Base-by-base conservation (phyloP, 2,113 vertebrate genomes). In the Alouatta palliata region DNA sequence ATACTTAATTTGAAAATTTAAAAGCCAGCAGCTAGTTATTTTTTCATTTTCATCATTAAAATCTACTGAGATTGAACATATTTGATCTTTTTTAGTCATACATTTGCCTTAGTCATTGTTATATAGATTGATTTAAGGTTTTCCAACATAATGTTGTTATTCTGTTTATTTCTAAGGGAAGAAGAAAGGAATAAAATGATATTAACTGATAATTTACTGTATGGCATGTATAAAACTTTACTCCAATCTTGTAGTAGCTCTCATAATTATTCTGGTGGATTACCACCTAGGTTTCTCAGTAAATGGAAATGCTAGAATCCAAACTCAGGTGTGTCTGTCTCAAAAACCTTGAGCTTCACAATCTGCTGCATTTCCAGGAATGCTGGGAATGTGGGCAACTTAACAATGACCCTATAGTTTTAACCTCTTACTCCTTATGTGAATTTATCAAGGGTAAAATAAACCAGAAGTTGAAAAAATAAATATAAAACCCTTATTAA, bases 11-110 rank as follows among this genome's bases (percentile, higher is more conserved):
- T 86, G 37, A 73, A 92, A 92, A 76, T 14, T 49, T 11, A 52
- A 32, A 82, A 76, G 49, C 30, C 21, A 81, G 5, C 3, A 68
- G 25, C 16, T 37, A 52, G 5, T 58, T 47, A 43, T 54, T 71
- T 95, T 92, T 81, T 85, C 91, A n/a, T 68, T 56, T 80, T 94
- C 27, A n/a, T 54, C 12, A 47, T 73, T 54, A 76, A 96, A 70
- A 40, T 0, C 37, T 47, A 84, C 14, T 12, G 32, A 77, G 2
- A 13, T 52, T 89, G 30, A 35, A 49, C 5, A 80, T 49, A 58
- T 93, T 79, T 20, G 17, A 8, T 84, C 19, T 68, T 37, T 85
- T 11, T 71, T 58, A 81, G 32, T 80, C 30, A 71, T 14, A 16
- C 5, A 9, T 68, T 0, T 35, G 10, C 27, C 14, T 70, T 52